Conservation (phyloP, 2,797 vertebrate genomes). For the Diceros bicornis region DNA sequence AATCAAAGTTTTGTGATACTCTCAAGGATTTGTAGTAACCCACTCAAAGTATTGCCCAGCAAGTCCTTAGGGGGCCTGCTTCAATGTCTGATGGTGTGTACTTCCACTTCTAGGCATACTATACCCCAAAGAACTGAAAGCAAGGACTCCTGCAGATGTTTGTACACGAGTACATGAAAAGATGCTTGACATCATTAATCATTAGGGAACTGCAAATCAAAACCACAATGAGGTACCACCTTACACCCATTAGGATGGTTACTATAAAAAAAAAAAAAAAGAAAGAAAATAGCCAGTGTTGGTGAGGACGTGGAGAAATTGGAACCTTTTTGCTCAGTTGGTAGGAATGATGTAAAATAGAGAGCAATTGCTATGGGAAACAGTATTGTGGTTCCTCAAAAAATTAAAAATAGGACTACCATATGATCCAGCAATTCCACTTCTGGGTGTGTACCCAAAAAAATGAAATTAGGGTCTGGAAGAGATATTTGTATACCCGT, state of each 20-base stretch:
- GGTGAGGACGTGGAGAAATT: background rate
- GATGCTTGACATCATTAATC: background rate
- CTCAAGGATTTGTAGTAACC: background rate
- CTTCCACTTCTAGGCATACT: background rate
- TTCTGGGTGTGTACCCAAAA: background rate
- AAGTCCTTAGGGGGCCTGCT: background rate
- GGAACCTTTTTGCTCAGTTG: background rate
- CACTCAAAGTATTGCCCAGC: background rate
- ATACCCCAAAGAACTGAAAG: background rate
- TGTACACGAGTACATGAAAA: background rate
- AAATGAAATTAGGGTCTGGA: background rate
- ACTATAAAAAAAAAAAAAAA: background rate
- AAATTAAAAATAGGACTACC: background rate
- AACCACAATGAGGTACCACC: background rate
- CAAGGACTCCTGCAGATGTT: background rate
- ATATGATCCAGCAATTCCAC: background rate
- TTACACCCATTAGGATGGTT: background rate
- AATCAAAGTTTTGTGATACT: background rate
- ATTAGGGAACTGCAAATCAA: conserved; percentile 19
- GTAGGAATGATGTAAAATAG: background rate
- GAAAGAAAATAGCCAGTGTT: background rate
- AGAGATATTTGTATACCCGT: background rate
- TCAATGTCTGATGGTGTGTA: background rate
- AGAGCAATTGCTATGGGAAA: background rate
- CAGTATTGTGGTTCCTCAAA: background rate